These are phyloP conservation scores for Folsomia manolachei DNA, from an alignment of 2,888 invertebrate genomes.

Conservation along the genomic window DNA sequence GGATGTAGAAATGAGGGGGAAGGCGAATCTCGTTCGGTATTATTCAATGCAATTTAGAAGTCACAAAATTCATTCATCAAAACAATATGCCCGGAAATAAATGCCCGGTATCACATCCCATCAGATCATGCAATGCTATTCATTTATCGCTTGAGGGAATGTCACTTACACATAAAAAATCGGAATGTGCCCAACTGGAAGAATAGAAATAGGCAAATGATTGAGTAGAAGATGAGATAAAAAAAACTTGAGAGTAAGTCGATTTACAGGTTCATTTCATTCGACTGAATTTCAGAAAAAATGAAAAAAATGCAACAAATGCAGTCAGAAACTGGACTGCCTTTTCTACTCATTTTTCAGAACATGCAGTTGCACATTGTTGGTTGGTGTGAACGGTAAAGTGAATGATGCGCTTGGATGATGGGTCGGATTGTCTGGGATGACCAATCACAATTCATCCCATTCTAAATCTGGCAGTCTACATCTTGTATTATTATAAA, in stretches of 20 bases:
- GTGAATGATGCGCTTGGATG: slow-evolving; percentile 26
- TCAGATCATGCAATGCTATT: neutral
- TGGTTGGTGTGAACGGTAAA: slow-evolving; percentile 33
- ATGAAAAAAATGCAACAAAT: neutral
- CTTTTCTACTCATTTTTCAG: too few relatives aligned
- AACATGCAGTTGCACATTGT: too few relatives aligned
- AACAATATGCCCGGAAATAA: neutral
- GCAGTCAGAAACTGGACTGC: too few relatives aligned
- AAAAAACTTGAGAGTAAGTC: neutral
- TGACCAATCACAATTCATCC: slow-evolving; percentile 33
- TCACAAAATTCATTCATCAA: neutral
- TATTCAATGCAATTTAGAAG: neutral
- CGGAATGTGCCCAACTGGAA: neutral
- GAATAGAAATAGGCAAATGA: neutral
- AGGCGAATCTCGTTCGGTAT: too few relatives aligned
- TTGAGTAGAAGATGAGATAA: neutral
- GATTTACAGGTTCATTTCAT: neutral
- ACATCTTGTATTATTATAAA: neutral
- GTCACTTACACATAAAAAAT: neutral
- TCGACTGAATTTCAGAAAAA: neutral
- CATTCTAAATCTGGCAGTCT: neutral
- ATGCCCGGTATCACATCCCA: too few relatives aligned
- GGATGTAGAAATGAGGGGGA: neutral
- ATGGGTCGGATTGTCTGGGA: slow-evolving; percentile 24
- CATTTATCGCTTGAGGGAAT: neutral